Evolutionary conservation across 2,113 vertebrate genomes (phyloP), one percentile per base, ranked within the genome.

Genomic region (Bubo bubo): DNA sequence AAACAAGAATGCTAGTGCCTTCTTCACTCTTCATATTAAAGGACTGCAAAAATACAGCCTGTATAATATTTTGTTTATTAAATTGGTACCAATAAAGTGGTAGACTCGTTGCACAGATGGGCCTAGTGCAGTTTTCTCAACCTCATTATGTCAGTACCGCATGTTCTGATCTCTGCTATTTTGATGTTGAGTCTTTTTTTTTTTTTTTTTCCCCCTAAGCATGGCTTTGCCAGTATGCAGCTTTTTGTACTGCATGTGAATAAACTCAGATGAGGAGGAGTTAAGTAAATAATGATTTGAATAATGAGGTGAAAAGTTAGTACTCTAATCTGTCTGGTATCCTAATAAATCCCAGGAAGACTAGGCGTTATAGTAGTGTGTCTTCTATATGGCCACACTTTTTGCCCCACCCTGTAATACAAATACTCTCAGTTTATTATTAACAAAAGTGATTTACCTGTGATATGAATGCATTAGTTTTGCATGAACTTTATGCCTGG

Each of bases 131-230:
- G 93, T 85, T 94, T 95, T 70, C 89, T 88, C 95, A 91, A 39
- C 95, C 91, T 94, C 93, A 92, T 96, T 97, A 87, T 97, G 95
- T 96, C 95, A 96, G 91, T 96, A 94, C 95, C 58, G 89, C 94
- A 80, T 96, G 95, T 97, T 97, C 95, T 97, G 95, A 95, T 94
- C 96, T 95, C 94, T 90, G 94, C 95, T 96, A 82, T 96, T 97
- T 95, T 95, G 89, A 95, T 93, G 71, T 93, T 90, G 86, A 90
- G 49, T 27, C n/a, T 47, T 22, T 47, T 22, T 52, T 91, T 86
- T 68, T 35, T 35, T 73, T 81, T 84, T 92, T 90, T 63, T 58
- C 27, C 24, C 24, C 22, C 79, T 28, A 70, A 94, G 95, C 70
- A 94, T 91, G 71, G 84, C 73, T 91, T 79, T 91, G 84, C 91